Base-by-base conservation (phyloP, 2,888 invertebrate genomes). In the Formica aserva region DNA sequence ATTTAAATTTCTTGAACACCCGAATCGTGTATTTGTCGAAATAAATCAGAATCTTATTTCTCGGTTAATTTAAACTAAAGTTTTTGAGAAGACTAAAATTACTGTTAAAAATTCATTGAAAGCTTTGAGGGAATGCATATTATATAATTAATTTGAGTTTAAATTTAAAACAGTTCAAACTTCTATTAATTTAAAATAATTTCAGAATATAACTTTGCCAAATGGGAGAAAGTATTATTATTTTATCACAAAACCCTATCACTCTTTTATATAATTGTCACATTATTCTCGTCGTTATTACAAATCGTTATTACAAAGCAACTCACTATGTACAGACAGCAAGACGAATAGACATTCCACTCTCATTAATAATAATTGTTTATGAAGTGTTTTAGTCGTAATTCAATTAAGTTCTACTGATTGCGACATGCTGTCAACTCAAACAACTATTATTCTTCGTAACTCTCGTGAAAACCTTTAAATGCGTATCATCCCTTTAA, bases 81-180 rank as follows among this genome's bases (percentile, higher is more conserved):
- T 22, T 52, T 55, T 35, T 15, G 22, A 55, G 11, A 55, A 3
- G 5, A 71, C n/a, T 22, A 15, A 55, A 26, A 71, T 55, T 52
- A 8, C 9, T 71, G 15, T 35, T 52, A n/a, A 26, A 18, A 1
- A 55, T 38, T 55, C 6, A 52, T 52, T 52, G 8, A 52, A n/a
- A 52, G 4, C n/a, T 52, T 8, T n/a, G n/a, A 8, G 18, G 52
- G 1, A 48, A 55, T 3, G 32, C 4, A 52, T 13, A 32, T 32
- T 71, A 55, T 55, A 52, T 6, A 55, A 35, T 22, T 71, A 55
- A 71, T 55, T 71, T 71, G 2, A 0, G 15, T 71, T 69, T 71
- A 0, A 52, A 52, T 15, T 66, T 35, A 15, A 22, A 15, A 52
- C 22, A 55, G 2, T 71, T 60, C 13, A 74, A 1, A 5, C 38